Conservation (phyloP, 2,797 vertebrate species). For the Neostethus bicornis region DNA sequence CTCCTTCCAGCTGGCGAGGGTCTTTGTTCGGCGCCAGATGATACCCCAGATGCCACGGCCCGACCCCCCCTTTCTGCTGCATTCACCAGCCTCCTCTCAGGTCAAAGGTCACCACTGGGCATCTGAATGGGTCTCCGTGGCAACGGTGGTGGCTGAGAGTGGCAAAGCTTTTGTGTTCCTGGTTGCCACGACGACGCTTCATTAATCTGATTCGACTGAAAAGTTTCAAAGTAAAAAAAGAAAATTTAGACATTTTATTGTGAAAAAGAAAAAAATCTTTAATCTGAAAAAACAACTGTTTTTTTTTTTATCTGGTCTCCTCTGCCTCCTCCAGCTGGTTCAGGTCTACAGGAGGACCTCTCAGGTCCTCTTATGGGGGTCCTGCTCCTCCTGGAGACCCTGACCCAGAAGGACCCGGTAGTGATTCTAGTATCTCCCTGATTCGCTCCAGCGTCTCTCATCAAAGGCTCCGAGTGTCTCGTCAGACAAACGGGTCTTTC, state of each 20-base stretch:
- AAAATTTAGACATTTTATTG: background rate
- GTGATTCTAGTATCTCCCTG: too few species aligned
- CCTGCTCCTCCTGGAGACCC: too few species aligned
- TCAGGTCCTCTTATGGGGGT: too few species aligned
- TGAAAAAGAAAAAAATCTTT: too few species aligned
- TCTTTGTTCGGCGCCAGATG: conserved; percentile 78
- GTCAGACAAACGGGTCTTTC: conserved; percentile 70
- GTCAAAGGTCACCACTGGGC: conserved; percentile 79
- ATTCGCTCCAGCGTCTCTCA: conserved; percentile 65
- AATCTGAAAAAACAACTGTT: too few species aligned
- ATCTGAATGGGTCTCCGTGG: conserved; percentile 80
- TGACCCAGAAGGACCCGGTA: too few species aligned
- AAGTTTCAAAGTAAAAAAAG: conserved; percentile 4
- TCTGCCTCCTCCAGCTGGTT: too few species aligned
- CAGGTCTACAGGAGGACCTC: too few species aligned
- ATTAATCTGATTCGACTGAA: conserved; percentile 36
- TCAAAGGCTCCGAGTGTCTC: conserved; percentile 74
- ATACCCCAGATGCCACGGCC: conserved; percentile 80
- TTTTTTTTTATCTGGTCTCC: too few species aligned
- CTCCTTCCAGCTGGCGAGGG: conserved; percentile 80
- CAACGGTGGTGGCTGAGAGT: conserved; percentile 71
- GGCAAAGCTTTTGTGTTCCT: conserved; percentile 70
- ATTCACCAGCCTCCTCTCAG: conserved; percentile 77
- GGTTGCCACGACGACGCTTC: conserved; percentile 43
- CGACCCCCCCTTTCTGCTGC: conserved; percentile 74